Evolutionary conservation across 2,797 vertebrate genomes (phyloP).

Genomic region (Hoplostethus mediterraneus): DNA sequence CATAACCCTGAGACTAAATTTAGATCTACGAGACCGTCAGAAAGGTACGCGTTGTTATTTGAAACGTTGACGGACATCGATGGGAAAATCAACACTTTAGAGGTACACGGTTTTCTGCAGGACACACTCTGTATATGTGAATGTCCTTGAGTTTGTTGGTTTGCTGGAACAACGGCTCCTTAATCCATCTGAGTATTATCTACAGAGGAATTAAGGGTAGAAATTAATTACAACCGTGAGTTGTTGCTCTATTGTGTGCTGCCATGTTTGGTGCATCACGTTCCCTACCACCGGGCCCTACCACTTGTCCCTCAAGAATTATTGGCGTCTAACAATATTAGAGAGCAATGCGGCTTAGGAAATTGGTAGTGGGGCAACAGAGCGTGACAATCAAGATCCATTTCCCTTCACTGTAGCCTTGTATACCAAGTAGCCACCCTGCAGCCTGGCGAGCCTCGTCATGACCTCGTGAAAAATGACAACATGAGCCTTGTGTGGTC

Average conservation of each 20-base stretch:
- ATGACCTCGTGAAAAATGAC: constrained; percentile 56
- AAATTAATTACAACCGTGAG: constrained; percentile 89
- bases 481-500: constrained; percentile 47
- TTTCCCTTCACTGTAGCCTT: constrained; percentile 69
- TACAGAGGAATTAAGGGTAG: constrained; percentile 84
- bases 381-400: constrained; percentile 64
- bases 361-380: constrained; percentile 65
- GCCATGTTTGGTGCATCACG: constrained; percentile 80
- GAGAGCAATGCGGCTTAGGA: constrained; percentile 70
- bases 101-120: not conserved
- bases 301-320: constrained; percentile 82
- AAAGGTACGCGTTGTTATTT: not conserved
- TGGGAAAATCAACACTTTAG: not conserved
- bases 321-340: constrained; percentile 77
- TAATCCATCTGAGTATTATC: constrained; percentile 80
- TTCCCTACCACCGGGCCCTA: constrained; percentile 78
- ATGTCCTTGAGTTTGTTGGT: constrained; percentile 13
- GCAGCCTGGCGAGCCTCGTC: constrained; percentile 11
- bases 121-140: not conserved
- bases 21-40: not conserved
- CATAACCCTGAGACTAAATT: too few relatives aligned
- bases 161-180: constrained; percentile 2
- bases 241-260: constrained; percentile 77
- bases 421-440: constrained; percentile 60
- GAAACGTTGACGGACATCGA: not conserved